Evolutionary conservation across 92 coral and sea anemone genomes (phyloP).

Genomic region (Chrysogorgia sp.): DNA sequence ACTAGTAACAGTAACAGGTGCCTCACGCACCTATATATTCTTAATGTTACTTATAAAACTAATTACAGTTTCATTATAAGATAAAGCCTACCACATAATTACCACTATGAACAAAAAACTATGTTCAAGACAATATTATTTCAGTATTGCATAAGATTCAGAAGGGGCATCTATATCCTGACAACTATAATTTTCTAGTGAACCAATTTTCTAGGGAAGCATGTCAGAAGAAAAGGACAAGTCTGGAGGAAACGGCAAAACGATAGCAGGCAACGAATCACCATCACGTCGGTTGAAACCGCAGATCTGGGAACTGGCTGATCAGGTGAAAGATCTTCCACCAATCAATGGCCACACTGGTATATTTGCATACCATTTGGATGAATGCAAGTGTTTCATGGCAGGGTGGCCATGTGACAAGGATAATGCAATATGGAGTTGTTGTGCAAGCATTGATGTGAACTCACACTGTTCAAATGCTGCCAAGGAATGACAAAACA

Average conservation of each 20-base stretch:
- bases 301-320: constrained; percentile 49
- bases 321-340: constrained; percentile 16
- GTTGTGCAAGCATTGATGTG: constrained; percentile 75
- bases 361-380: constrained; percentile 82
- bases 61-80: too few species aligned
- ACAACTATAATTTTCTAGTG: too few species aligned
- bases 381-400: constrained; percentile 88
- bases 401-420: constrained; percentile 85
- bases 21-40: too few species aligned
- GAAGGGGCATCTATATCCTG: too few species aligned
- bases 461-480: constrained; percentile 69
- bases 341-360: constrained; percentile 93
- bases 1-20: too few species aligned
- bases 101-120: too few species aligned
- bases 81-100: too few species aligned
- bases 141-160: too few species aligned
- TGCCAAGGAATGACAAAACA: too few species aligned
- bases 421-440: constrained; percentile 88
- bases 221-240: background rate
- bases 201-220: too few species aligned
- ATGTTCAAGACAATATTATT: too few species aligned
- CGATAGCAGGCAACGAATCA: background rate
- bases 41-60: too few species aligned
- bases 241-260: background rate
- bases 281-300: constrained; percentile 36